Percentiles rank a stretch among this genome's conserved stretches.
Evolutionary conservation across 1,140 invertebrate species (phyloP).

Genomic region (Pogonognathellus flavescens): DNA sequence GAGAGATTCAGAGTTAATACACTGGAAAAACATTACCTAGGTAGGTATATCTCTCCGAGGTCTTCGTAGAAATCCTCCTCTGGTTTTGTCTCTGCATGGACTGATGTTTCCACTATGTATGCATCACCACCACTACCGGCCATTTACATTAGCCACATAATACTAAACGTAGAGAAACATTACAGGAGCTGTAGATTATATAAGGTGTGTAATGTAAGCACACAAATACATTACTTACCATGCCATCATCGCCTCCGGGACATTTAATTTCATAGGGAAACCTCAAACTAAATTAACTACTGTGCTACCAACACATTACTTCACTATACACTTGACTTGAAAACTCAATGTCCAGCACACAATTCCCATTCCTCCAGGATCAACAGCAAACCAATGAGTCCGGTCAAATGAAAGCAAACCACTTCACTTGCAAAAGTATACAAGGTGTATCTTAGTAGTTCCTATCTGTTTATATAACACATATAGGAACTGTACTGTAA

Average conservation of each 20-base stretch:
- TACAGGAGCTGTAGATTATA: not conserved
- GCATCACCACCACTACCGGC: not conserved
- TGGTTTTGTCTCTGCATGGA: not conserved
- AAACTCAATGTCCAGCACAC: not conserved
- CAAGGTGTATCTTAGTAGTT: no score
- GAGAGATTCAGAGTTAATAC: not conserved
- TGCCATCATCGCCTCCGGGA: conserved; percentile 25
- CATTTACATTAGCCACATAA: not conserved
- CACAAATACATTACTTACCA: no score
- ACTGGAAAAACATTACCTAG: conserved; percentile 20
- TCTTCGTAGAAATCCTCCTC: no score
- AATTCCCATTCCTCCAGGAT: not conserved
- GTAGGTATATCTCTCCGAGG: not conserved
- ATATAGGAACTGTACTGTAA: no score
- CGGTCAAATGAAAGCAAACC: not conserved
- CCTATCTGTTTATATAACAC: no score
- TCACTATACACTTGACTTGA: not conserved
- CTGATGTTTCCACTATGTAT: not conserved
- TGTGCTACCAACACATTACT: conserved; percentile 3
- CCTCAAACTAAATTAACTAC: conserved; percentile 47
- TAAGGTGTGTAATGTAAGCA: not conserved
- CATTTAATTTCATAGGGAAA: conserved; percentile 45
- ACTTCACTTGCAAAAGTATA: not conserved
- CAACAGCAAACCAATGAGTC: not conserved
- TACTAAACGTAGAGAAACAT: not conserved